Evolutionary conservation across 2,113 vertebrate species (phyloP), one percentile per base, ranked within the genome.

Genomic region (Amphiprion percula): DNA sequence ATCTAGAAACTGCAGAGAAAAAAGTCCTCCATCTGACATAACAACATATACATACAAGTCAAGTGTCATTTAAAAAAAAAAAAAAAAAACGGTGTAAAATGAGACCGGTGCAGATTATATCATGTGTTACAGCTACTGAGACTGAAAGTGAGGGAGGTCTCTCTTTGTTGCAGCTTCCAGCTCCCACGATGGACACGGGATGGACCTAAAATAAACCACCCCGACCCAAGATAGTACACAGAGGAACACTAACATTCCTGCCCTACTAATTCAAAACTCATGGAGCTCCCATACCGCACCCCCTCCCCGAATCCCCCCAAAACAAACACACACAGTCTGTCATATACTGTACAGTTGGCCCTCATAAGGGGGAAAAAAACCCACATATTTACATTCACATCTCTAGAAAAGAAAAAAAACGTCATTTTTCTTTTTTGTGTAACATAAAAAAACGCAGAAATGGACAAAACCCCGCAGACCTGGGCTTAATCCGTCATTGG

Each of bases 371-470:
- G 47, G 74, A n/a, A 26, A 55, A 68, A 86, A 74, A 21, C 21
- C 21, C 26, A 86, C 75, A 59, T 93, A 92, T 94, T 91, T 92
- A 92, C 92, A 93, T 92, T 93, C 92, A 92, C 90, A 91, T 90
- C 89, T 87, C 82, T 82, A 82, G 21, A 81, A 79, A 87, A 85
- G n/a, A 73, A 86, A 72, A 73, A 74, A 68, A 7, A 54, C 10
- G 10, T 30, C 0, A 50, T 63, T 58, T 79, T 72, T 63, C 72
- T 59, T 47, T 47, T 50, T 55, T 10, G 28, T 77, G 58, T 85
- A 74, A 80, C 68, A 68, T 66, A 67, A 84, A 81, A 84, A 80
- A 60, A 44, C 11, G 7, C 47, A 80, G 77, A 89, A 88, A 74
- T 62, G 72, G 82, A 79, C 71, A 73, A 68, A 63, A 39, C 10